Percentiles rank a stretch among this genome's conserved stretches.
These are phyloP conservation scores for Pandemis cinnamomeana DNA, from an alignment of 2,888 invertebrate species.

Conservation along the genomic window DNA sequence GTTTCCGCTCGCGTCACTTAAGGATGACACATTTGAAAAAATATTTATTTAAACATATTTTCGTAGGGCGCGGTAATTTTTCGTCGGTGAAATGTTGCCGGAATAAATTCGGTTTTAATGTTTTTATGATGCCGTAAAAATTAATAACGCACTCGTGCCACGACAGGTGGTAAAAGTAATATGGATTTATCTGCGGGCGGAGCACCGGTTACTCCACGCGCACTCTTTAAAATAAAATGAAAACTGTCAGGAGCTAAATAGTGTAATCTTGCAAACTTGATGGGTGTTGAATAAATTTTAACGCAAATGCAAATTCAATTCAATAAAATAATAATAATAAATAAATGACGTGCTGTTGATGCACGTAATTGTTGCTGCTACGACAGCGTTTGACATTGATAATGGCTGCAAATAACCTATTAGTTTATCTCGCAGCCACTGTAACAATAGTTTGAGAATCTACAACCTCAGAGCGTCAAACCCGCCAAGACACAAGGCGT, in stretches of 20 bases:
- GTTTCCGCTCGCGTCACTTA: slow-evolving; percentile 25
- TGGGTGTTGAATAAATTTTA: too few relatives aligned
- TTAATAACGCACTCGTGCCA: slow-evolving; percentile 37
- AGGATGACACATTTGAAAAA: slow-evolving; percentile 28
- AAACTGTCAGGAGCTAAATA: slow-evolving; percentile 24
- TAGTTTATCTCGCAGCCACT: too few relatives aligned
- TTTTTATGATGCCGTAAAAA: slow-evolving; percentile 38
- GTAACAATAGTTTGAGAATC: too few relatives aligned
- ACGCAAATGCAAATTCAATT: too few relatives aligned
- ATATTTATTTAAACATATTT: slow-evolving; percentile 6
- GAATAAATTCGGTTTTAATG: slow-evolving; percentile 35
- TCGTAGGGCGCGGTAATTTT: slow-evolving; percentile 11
- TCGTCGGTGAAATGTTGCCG: slow-evolving; percentile 18
- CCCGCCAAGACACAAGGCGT: too few relatives aligned
- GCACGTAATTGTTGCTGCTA: too few relatives aligned
- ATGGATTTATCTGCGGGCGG: slow-evolving; percentile 33
- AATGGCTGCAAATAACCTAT: too few relatives aligned
- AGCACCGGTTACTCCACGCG: slow-evolving; percentile 20
- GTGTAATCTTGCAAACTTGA: slow-evolving; percentile 14
- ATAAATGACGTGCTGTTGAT: too few relatives aligned
- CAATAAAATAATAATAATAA: too few relatives aligned
- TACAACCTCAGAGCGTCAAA: too few relatives aligned
- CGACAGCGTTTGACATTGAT: too few relatives aligned
- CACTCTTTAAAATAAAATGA: slow-evolving; percentile 35
- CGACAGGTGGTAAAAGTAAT: slow-evolving; percentile 32